Evolutionary conservation across 2,888 invertebrate species (phyloP).

Genomic region (Pyrrhosoma nymphula): DNA sequence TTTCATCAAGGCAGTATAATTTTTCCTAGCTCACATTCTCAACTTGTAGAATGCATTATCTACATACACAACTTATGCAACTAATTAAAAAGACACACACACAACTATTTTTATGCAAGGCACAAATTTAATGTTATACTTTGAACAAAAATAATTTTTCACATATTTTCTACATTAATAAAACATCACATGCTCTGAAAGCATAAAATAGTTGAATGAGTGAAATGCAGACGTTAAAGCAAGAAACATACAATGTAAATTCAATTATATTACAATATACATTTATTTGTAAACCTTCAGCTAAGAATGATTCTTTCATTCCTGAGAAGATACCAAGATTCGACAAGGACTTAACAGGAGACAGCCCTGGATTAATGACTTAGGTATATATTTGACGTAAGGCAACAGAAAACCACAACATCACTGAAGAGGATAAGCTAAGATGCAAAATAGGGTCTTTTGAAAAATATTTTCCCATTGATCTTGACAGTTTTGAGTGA

Average conservation of each 20-base stretch:
- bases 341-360: not conserved
- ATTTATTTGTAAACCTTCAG: slow-evolving; percentile 40
- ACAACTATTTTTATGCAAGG: slow-evolving; percentile 56
- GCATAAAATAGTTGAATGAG: slow-evolving; percentile 33
- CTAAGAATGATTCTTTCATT: slow-evolving; percentile 40
- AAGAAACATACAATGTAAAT: slow-evolving; percentile 45
- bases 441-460: not conserved
- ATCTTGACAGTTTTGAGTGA: not conserved
- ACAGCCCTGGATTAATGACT: slow-evolving; percentile 24
- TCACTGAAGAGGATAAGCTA: not conserved
- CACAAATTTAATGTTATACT: slow-evolving; percentile 30
- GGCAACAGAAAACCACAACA: slow-evolving; percentile 38
- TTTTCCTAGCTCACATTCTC: not conserved
- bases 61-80: not conserved
- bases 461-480: not conserved
- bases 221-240: slow-evolving; percentile 59
- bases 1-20: not conserved
- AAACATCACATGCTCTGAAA: slow-evolving; percentile 57
- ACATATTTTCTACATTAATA: slow-evolving; percentile 49
- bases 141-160: slow-evolving; percentile 49
- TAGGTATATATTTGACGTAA: not conserved
- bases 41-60: not conserved
- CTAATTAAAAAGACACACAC: slow-evolving; percentile 26
- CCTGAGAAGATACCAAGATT: slow-evolving; percentile 8
- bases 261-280: slow-evolving; percentile 31